These are phyloP conservation scores for Pachyramphus minor DNA, from an alignment of 2,113 vertebrate genomes.

Conservation along the genomic window DNA sequence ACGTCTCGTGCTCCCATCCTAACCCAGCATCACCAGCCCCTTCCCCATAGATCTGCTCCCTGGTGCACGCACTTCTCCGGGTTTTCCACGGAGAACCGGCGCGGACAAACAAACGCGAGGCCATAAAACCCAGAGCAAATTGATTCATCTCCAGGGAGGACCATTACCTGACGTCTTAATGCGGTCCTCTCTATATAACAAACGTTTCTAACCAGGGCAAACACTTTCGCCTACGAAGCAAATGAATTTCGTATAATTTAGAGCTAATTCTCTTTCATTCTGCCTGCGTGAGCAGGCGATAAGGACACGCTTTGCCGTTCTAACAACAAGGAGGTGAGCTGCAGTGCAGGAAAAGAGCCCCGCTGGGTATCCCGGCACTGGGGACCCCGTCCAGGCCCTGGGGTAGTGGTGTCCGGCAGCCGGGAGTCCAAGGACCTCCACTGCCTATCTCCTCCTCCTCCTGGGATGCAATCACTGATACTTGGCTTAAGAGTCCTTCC, in stretches of 20 bases:
- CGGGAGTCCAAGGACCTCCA: accelerated
- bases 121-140: slow-evolving; percentile 77
- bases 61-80: neutral
- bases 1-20: neutral
- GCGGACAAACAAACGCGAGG: slow-evolving; percentile 61
- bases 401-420: accelerated
- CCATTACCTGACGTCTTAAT: slow-evolving; percentile 75
- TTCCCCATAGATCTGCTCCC: neutral
- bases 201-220: slow-evolving; percentile 66
- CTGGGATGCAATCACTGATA: neutral
- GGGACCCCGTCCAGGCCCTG: accelerated
- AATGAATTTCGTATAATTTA: slow-evolving; percentile 79
- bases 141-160: slow-evolving; percentile 72
- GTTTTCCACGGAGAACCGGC: neutral
- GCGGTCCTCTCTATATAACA: slow-evolving; percentile 41
- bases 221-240: slow-evolving; percentile 73
- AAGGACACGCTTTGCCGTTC: slow-evolving; percentile 64
- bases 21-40: neutral
- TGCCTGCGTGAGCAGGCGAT: slow-evolving; percentile 74
- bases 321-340: slow-evolving; percentile 40
- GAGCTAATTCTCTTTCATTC: slow-evolving; percentile 77
- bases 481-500: neutral
- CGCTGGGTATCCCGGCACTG: neutral
- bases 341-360: slow-evolving; percentile 37
- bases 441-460: neutral